Percentiles rank a stretch among this genome's conserved stretches.
These are phyloP conservation scores for Lacerta agilis DNA, from an alignment of 2,797 vertebrate genomes.

Conservation along the genomic window DNA sequence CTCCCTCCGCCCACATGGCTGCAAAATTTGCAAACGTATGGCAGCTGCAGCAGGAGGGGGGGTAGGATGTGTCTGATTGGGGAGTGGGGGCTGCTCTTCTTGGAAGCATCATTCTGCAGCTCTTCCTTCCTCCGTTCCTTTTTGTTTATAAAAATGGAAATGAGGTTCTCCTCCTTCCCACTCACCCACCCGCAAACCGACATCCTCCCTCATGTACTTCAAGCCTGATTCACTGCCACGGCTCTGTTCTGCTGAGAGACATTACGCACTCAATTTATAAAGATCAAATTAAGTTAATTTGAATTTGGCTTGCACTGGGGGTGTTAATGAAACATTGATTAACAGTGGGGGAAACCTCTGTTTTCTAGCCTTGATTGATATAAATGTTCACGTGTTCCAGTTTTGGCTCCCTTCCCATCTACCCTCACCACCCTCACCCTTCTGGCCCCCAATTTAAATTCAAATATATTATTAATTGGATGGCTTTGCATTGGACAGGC, in stretches of 20 bases:
- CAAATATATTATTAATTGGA: background rate
- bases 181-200: too few species aligned
- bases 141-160: background rate
- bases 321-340: slow-evolving; percentile 12
- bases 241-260: background rate
- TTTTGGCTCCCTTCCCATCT: background rate
- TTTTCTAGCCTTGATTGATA: background rate
- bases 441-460: background rate
- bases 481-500: background rate
- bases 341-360: background rate
- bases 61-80: background rate
- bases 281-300: slow-evolving; percentile 17
- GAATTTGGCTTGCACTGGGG: background rate
- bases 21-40: too few species aligned
- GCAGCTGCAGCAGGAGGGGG: too few species aligned
- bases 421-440: background rate
- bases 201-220: too few species aligned
- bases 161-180: background rate
- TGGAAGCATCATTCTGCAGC: background rate
- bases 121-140: background rate
- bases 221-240: too few species aligned
- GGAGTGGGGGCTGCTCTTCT: background rate
- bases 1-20: too few species aligned
- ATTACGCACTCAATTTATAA: background rate
- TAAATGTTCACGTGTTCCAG: background rate